Base-by-base conservation (phyloP, 2,113 vertebrate genomes). In the Symphodus melops region DNA sequence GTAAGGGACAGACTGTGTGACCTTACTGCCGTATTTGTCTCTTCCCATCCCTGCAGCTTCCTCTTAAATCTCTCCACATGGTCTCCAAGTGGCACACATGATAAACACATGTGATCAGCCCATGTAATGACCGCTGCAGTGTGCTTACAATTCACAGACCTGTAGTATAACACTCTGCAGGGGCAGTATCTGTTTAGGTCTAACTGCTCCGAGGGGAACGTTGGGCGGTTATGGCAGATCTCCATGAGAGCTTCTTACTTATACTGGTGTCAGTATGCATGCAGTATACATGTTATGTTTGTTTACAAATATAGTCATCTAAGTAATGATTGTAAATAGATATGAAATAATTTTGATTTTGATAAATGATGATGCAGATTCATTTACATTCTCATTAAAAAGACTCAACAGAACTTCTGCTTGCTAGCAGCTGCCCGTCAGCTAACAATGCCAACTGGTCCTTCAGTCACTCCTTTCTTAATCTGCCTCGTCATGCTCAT, bases 71-170 rank as follows among this genome's bases (percentile, higher is more conserved):
- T 33, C 62, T 57, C 49, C 51, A 9, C 51, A 12, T 23, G 53
- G 25, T 52, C 53, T 49, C 21, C 52, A 51, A 51, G 61, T 25
- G 39, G 54, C n/a, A 12, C 51, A n/a, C 36, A n/a, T 66, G 73
- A 69, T 56, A 37, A 56, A 77, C 57, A 73, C 14, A 2, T 33
- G 73, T 36, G 65, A 83, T 81, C 56, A 78, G 70, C 55, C 28
- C 7, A 19, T 39, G 60, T 74, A 80, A 56, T 70, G 63, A 46
- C 68, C 55, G 76, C 63, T 59, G 53, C 57, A 8, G 58, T 56
- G 21, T 37, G 63, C 57, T 64, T 36, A 57, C 62, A 62, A 75
- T 23, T 73, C 59, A 70, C 68, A 48, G 23, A 16, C 25, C 56
- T 23, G 7, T 17, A 12, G 42, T 25, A n/a, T n/a, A n/a, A 14